A percentile compares a stretch with the other conserved stretches of the same genome.
Evolutionary conservation across 2,797 vertebrate genomes (phyloP).

Genomic region (Myotis vivesi): DNA sequence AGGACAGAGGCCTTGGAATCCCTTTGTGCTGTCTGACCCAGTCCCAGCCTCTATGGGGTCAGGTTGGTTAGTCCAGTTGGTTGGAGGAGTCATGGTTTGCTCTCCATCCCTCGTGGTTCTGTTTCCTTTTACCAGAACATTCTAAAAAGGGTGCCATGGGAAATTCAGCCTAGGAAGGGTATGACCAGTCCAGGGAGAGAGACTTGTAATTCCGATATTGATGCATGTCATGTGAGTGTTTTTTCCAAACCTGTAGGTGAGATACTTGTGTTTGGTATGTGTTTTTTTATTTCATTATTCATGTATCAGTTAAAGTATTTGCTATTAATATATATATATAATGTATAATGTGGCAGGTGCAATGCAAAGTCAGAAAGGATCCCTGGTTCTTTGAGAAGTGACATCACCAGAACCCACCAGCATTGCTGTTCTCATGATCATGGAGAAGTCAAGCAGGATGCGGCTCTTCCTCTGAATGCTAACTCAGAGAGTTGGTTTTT

Average conservation of each 20-base stretch:
- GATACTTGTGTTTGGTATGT: neutral
- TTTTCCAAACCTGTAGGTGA: neutral
- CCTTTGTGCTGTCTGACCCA: neutral
- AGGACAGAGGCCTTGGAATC: neutral
- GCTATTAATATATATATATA: neutral
- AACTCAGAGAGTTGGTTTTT: neutral
- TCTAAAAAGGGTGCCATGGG: neutral
- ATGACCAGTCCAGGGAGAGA: neutral
- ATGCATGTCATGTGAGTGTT: neutral
- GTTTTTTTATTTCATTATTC: neutral
- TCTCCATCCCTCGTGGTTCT: neutral
- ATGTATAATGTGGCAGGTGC: neutral
- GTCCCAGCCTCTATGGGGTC: neutral
- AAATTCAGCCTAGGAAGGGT: neutral
- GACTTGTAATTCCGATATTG: neutral
- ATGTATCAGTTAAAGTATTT: neutral
- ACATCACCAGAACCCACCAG: neutral
- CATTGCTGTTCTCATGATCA: neutral
- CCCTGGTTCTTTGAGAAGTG: conserved; percentile 3
- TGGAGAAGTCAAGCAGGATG: neutral
- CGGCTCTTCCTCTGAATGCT: conserved; percentile 8
- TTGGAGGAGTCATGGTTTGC: neutral
- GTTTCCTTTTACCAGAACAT: conserved; percentile 8
- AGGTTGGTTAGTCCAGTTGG: neutral
- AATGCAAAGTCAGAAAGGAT: conserved; percentile 8